Conservation (phyloP, 2,113 vertebrate species). For the Chauna torquata region DNA sequence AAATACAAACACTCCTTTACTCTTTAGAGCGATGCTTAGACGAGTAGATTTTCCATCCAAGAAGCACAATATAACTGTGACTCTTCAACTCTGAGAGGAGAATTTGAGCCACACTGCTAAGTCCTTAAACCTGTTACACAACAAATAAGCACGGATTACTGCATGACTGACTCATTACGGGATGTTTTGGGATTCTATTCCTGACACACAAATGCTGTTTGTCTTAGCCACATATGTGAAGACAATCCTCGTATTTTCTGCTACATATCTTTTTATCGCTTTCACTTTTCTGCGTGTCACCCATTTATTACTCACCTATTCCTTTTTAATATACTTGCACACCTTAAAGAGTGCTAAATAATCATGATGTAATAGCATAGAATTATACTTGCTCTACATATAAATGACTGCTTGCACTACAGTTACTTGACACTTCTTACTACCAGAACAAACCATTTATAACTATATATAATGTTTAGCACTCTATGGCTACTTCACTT, state of each 20-base stretch:
- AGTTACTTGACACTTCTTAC: neutral
- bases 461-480: neutral
- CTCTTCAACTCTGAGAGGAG: neutral
- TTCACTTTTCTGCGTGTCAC: neutral
- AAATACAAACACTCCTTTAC: neutral
- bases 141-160: constrained; percentile 80
- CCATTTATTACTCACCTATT: neutral
- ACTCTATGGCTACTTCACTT: neutral
- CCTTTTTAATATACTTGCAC: neutral
- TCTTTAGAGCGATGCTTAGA: neutral
- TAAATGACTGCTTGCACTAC: neutral
- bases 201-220: neutral
- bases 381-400: neutral
- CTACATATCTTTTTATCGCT: neutral
- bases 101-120: constrained; percentile 28
- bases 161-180: constrained; percentile 25
- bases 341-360: neutral
- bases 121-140: constrained; percentile 77
- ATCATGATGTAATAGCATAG: neutral
- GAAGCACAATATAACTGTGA: neutral
- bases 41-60: neutral
- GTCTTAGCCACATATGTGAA: neutral
- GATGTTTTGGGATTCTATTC: constrained; percentile 33
- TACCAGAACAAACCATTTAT: constrained; percentile 21
- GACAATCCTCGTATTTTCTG: neutral